A percentile compares a stretch with the other conserved stretches of the same genome.
phyloP scores from a whole-genome alignment of 1,140 invertebrate species.

The Holcopasites calliopsidis region DNA sequence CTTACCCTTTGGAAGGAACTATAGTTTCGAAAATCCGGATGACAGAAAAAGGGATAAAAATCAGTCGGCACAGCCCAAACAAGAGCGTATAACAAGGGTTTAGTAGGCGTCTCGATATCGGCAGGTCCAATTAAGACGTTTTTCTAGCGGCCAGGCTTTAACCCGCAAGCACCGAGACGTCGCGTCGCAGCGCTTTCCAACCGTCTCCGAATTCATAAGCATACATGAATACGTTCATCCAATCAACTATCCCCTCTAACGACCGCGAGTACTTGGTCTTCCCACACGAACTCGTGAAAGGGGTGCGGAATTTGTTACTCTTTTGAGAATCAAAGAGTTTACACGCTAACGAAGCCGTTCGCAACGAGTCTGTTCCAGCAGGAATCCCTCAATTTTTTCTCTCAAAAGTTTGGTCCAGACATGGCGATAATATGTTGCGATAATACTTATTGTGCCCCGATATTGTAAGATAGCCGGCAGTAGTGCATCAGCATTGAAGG shows the following conservation, averaged over 20 bases:
- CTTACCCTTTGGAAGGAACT: no score
- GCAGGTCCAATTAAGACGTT: slow-evolving; percentile 71
- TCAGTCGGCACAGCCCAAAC: no score
- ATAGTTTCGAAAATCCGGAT: no score
- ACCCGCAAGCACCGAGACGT: slow-evolving; percentile 9
- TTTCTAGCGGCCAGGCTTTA: slow-evolving; percentile 56
- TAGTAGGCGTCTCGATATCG: slow-evolving; percentile 27
- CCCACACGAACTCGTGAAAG: background rate
- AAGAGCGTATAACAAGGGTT: no score
- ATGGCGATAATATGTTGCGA: no score
- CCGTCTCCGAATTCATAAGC: slow-evolving; percentile 67
- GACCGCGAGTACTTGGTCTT: slow-evolving; percentile 21
- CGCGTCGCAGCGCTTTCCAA: slow-evolving; percentile 28
- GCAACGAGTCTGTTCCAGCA: no score
- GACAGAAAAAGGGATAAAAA: background rate
- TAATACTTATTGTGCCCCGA: no score
- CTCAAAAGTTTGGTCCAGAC: no score
- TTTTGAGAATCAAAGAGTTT: slow-evolving; percentile 46
- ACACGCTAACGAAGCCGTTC: slow-evolving; percentile 46
- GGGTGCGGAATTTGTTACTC: background rate
- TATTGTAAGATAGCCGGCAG: no score
- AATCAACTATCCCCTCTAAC: slow-evolving; percentile 62
- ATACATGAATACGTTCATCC: slow-evolving; percentile 71
- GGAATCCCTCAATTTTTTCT: no score
- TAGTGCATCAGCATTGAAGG: no score